phyloP scores from a whole-genome alignment of 2,113 vertebrate genomes.

The Chrysochloris asiatica region DNA sequence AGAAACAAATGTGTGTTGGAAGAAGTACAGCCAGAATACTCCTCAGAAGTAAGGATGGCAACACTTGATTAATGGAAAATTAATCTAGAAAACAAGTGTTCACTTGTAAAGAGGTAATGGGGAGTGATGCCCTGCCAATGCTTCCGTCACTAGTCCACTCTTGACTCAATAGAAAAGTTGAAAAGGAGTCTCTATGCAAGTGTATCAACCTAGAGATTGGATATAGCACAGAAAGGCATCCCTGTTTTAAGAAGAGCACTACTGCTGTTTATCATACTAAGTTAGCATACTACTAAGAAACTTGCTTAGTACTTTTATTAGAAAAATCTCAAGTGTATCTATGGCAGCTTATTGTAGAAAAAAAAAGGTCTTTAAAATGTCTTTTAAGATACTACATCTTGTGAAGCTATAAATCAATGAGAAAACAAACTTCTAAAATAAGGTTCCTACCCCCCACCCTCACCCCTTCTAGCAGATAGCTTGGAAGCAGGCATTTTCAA shows the following conservation, averaged over 20 bases:
- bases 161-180: not conserved
- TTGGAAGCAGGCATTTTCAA: slow-evolving; percentile 51
- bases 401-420: not conserved
- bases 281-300: not conserved
- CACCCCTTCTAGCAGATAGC: not conserved
- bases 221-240: not conserved
- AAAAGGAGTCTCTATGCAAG: not conserved
- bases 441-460: no score
- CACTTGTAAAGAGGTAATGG: not conserved
- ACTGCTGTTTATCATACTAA: not conserved
- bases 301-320: not conserved
- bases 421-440: not conserved
- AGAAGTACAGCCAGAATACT: no score
- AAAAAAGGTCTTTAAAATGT: not conserved
- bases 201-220: not conserved
- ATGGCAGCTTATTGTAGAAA: not conserved
- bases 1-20: no score
- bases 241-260: not conserved
- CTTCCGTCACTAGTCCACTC: not conserved
- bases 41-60: no score
- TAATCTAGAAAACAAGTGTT: not conserved
- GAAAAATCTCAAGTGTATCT: not conserved
- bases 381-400: not conserved
- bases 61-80: no score
- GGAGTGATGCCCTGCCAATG: not conserved